Conservation (phyloP, 2,888 invertebrate genomes). For the Amiota mariae region DNA sequence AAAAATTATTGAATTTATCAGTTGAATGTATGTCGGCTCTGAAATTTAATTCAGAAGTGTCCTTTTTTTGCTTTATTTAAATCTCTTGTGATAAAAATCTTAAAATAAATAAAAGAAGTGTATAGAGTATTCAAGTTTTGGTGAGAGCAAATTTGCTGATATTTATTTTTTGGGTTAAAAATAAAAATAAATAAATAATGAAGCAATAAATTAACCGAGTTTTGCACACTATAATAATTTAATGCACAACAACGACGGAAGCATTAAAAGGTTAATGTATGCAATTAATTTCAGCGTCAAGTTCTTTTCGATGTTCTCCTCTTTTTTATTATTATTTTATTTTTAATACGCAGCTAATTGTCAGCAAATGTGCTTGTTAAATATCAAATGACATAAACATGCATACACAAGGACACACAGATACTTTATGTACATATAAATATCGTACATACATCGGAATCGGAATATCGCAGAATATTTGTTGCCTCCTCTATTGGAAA, state of each 20-base stretch:
- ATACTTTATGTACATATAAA: neutral
- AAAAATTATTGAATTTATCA: too few species aligned
- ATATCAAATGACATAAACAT: constrained; percentile 30
- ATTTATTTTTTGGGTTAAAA: neutral
- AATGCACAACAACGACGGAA: constrained; percentile 23
- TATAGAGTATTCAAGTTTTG: neutral
- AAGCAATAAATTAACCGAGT: neutral
- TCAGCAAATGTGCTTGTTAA: constrained; percentile 43
- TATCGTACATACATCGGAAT: neutral
- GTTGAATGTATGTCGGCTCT: too few species aligned
- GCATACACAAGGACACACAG: neutral
- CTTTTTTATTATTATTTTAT: neutral
- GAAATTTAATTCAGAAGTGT: too few species aligned
- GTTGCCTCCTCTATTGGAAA: too few species aligned
- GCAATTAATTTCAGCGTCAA: constrained; percentile 32
- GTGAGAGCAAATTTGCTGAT: neutral
- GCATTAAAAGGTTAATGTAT: constrained; percentile 26
- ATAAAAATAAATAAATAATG: constrained; percentile 4
- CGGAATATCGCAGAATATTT: neutral
- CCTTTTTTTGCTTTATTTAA: too few species aligned
- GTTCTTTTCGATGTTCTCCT: too few species aligned
- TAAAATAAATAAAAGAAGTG: too few species aligned
- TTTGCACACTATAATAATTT: constrained; percentile 12
- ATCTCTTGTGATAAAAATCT: too few species aligned
- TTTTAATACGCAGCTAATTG: constrained; percentile 48